Base-by-base conservation (phyloP, 2,797 vertebrate species). In the Enteromius anoplus region DNA sequence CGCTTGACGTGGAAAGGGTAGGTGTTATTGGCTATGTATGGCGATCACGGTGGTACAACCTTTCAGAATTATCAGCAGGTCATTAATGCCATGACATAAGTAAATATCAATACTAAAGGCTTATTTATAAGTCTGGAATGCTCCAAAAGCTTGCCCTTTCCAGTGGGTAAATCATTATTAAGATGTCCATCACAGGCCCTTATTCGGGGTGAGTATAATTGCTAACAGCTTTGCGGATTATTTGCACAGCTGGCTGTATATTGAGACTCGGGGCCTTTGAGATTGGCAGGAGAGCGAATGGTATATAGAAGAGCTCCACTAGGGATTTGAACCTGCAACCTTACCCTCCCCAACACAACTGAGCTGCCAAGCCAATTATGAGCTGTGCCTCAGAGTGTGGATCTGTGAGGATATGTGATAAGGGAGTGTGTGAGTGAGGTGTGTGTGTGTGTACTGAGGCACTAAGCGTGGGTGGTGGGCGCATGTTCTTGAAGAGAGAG, bases 291-390 rank as follows among this genome's bases (percentile, higher is more conserved):
- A 75, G 72, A 84, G 78, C 51, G 78, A 82, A 71, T 78, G 88
- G 80, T 83, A 84, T 78, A 69, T 85, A 71, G 79, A 85, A 72
- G 65, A 65, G 71, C 40, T 73, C 72, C 86, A 40, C 86, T 60
- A 66, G 87, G 80, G 86, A 87, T 88, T 88, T 90, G 89, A 90
- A 90, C 87, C 89, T 85, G 80, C 88, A 92, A 91, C 88, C 88
- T 88, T 85, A 65, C 88, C 62, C 70, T 75, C 77, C 87, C 86
- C 87, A 87, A 87, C 75, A 84, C 23, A 80, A 75, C 80, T 80
- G 85, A 90, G 85, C 90, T 89, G 91, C 89, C 90, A 90, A 90
- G 90, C 89, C 88, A 90, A 92, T 93, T 92, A 92, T 87, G 76
- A 85, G 81, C 78, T 64, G 82, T 79, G 76, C 76, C 66, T 78